Evolutionary conservation across 2,797 vertebrate genomes (phyloP), one percentile per base, ranked within the genome.

Genomic region (Setipinna tenuifilis): DNA sequence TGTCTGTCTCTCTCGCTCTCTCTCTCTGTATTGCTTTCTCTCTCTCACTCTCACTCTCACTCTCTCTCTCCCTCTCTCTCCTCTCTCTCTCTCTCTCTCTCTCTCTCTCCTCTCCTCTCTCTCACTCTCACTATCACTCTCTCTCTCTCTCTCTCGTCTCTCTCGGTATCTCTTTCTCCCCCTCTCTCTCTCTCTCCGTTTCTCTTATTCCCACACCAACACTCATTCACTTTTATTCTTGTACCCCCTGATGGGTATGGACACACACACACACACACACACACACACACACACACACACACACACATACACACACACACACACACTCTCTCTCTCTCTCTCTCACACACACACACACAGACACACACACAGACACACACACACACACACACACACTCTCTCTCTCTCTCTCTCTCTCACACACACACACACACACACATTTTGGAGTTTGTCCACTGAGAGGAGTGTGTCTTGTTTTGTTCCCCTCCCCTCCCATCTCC

Each of bases 191-290:
- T 82, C 28, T 65, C 84, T 3, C 2, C 16, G 84, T 87, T 86
- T 46, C 82, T 86, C 59, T 62, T 10, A 11, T 87, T 90, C 87
- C 82, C 83, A 84, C 83, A 89, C 86, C 54, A 58, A 41, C 35
- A 41, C 35, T 41, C 35, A 41, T 88, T 86, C 87, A 90, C 86
- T 89, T 48, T 50, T 35, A 81, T 82, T 87, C 82, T 85, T 84
- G 82, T 88, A 50, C 78, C 58, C 61, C 58, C 14, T 14, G 12
- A 16, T 17, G 65, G 31, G n/a, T 59, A 58, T 48, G 48, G 57
- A 85, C 50, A 54, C 83, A 65, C 58, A 46, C 59, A 68, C 83
- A 48, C 59, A 82, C n/a, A 50, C 6, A n/a, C 50, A 54, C 50
- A 54, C 50, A 54, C 2, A 54, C 50, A 54, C 50, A 54, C 50